Conservation (phyloP, 1,140 invertebrate species). For the Drosophila ironensis region DNA sequence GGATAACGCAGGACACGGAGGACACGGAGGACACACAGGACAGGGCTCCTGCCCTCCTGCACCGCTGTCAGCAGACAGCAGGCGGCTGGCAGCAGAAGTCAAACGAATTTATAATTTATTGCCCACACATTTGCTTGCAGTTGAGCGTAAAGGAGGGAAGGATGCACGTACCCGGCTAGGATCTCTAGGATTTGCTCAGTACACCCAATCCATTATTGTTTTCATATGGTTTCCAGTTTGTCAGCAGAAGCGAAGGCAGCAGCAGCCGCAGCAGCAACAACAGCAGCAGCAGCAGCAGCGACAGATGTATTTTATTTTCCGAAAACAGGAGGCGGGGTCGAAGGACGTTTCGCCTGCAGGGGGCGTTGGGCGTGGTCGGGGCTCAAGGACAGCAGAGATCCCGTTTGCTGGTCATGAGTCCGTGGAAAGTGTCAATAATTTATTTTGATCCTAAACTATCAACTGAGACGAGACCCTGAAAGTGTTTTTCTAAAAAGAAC, state of each 20-base stretch:
- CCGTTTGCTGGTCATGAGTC: constrained; percentile 6
- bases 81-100: constrained; percentile 66
- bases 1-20: constrained; percentile 56
- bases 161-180: constrained; percentile 38
- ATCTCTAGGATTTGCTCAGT: constrained; percentile 41
- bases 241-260: constrained; percentile 43
- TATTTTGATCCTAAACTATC: constrained; percentile 53
- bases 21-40: background rate
- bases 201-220: constrained; percentile 67
- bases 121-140: constrained; percentile 66
- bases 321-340: constrained; percentile 27
- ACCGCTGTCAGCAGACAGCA: constrained; percentile 39
- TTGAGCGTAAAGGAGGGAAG: constrained; percentile 63
- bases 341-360: background rate
- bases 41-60: background rate
- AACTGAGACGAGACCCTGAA: no score
- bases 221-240: constrained; percentile 74
- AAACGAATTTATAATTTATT: constrained; percentile 80
- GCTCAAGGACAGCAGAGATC: constrained; percentile 9
- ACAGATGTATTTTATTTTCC: constrained; percentile 62
- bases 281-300: constrained; percentile 21
- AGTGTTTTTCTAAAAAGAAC: no score
- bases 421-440: constrained; percentile 50
- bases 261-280: constrained; percentile 47
- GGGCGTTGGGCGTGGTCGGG: background rate